Percentiles rank a stretch among this genome's conserved stretches.
phyloP scores from a whole-genome alignment of 1,140 invertebrate genomes.

The Berghia stephanieae region DNA sequence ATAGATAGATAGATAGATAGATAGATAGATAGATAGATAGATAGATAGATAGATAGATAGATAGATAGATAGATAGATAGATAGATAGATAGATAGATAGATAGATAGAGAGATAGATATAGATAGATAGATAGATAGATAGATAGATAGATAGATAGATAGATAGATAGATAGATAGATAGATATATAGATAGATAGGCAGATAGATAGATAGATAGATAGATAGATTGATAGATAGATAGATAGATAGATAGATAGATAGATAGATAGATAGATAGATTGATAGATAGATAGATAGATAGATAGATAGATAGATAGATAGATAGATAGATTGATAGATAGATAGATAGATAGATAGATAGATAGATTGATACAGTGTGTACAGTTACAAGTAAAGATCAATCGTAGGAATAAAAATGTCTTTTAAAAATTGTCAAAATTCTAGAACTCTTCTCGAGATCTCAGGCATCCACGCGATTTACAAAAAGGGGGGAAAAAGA shows the following conservation, averaged over 20 bases:
- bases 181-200: slow-evolving; percentile 2
- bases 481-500: background rate
- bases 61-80: slow-evolving; percentile 19
- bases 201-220: slow-evolving; percentile 1
- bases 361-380: background rate
- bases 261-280: slow-evolving; percentile 12
- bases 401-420: background rate
- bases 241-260: slow-evolving; percentile 4
- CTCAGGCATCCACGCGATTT: background rate
- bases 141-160: slow-evolving; percentile 5
- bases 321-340: slow-evolving; percentile 5
- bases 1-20: slow-evolving; percentile 10
- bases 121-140: background rate
- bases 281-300: slow-evolving; percentile 14
- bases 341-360: slow-evolving; percentile 8
- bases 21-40: slow-evolving; percentile 1
- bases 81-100: background rate
- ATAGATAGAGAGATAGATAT: background rate
- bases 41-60: slow-evolving; percentile 20
- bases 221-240: slow-evolving; percentile 4
- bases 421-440: too few species aligned
- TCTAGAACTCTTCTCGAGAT: too few species aligned
- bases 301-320: slow-evolving; percentile 9
- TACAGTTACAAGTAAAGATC: background rate
- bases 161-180: background rate